phyloP scores from a whole-genome alignment of 2,113 vertebrate genomes.

The Aviceda subcristata region DNA sequence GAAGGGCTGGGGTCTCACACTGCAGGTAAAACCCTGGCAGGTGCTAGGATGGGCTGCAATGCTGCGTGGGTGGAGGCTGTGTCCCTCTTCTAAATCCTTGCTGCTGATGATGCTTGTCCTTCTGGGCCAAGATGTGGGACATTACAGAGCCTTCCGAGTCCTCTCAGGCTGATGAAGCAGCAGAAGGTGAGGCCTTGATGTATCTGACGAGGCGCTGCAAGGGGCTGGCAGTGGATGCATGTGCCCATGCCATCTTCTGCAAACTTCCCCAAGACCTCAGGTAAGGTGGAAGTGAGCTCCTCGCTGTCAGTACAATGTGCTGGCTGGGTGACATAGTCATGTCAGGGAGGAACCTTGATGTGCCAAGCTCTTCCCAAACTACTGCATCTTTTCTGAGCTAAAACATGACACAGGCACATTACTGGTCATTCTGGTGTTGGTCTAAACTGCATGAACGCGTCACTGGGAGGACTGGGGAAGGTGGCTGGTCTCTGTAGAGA shows the following conservation, averaged over 20 bases:
- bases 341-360: neutral
- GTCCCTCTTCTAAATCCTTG: neutral
- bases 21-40: neutral
- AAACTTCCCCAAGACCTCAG: slow-evolving; percentile 59
- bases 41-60: neutral
- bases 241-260: slow-evolving; percentile 76
- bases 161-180: slow-evolving; percentile 66
- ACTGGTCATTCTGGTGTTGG: neutral
- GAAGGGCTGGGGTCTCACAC: neutral
- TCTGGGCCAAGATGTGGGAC: slow-evolving; percentile 30
- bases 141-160: slow-evolving; percentile 38
- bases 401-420: neutral
- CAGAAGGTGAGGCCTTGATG: slow-evolving; percentile 7
- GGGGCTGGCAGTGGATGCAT: slow-evolving; percentile 55
- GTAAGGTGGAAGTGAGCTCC: slow-evolving; percentile 15
- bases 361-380: neutral
- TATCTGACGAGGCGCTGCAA: slow-evolving; percentile 48
- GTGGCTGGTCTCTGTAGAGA: neutral
- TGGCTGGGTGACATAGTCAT: neutral
- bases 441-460: neutral
- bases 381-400: neutral
- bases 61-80: neutral
- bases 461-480: neutral
- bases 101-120: neutral
- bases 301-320: neutral